These are phyloP conservation scores for Balaenoptera acutorostrata DNA, from an alignment of 2,113 vertebrate genomes.

Conservation along the genomic window DNA sequence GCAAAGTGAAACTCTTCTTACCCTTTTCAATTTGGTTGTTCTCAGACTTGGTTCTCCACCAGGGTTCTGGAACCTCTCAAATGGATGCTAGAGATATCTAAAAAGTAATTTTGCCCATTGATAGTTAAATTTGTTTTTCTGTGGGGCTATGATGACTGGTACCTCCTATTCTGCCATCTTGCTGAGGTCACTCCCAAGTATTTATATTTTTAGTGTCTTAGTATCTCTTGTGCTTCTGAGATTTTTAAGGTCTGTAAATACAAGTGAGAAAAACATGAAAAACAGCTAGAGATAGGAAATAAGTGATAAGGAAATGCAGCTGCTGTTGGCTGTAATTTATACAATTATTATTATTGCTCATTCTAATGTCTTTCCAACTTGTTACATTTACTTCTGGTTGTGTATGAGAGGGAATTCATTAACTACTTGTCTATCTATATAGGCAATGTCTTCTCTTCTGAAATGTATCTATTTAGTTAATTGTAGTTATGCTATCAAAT, in stretches of 20 bases:
- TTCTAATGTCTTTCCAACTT: not conserved
- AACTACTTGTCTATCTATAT: not conserved
- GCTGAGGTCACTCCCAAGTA: not conserved
- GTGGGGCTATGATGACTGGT: not conserved
- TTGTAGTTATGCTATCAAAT: not conserved
- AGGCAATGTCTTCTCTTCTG: not conserved
- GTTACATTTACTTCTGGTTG: not conserved
- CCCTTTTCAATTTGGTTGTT: not conserved
- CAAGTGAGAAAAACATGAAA: not conserved
- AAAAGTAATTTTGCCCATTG: not conserved
- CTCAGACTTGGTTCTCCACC: not conserved
- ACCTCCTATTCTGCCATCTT: not conserved
- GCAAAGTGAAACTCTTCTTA: not conserved
- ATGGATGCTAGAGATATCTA: not conserved
- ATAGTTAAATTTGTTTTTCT: not conserved
- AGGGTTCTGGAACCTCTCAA: not conserved
- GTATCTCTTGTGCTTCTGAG: not conserved
- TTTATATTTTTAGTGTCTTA: not conserved
- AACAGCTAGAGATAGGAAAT: not conserved
- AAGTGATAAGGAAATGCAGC: not conserved
- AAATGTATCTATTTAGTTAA: not conserved
- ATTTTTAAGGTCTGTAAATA: not conserved
- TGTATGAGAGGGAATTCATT: not conserved
- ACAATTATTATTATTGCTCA: not conserved
- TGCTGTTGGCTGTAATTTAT: not conserved